Percentiles rank a stretch among this genome's conserved stretches.
Conservation (phyloP, 2,888 invertebrate genomes). For the Thera britannica region DNA sequence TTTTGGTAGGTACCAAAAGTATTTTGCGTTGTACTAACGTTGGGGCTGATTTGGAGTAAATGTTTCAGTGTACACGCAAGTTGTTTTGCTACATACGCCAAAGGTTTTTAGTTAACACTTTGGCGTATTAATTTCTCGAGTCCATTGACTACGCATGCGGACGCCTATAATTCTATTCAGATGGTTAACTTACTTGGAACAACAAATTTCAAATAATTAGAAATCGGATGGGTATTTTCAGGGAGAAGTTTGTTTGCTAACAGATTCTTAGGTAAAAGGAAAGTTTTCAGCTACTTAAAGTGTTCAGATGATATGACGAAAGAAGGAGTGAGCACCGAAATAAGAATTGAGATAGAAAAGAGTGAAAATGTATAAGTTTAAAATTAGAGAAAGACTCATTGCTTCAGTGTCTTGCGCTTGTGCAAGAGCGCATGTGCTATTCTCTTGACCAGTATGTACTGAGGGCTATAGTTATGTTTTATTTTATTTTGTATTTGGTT, state of each 20-base stretch:
- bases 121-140: constrained; percentile 12
- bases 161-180: constrained; percentile 15
- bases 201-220: constrained; percentile 10
- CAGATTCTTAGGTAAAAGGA: too few relatives aligned
- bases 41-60: background rate
- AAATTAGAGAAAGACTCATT: too few relatives aligned
- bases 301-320: too few relatives aligned
- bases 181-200: constrained; percentile 3
- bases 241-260: background rate
- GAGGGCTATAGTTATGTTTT: too few relatives aligned
- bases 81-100: background rate
- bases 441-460: too few relatives aligned
- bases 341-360: too few relatives aligned
- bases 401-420: too few relatives aligned
- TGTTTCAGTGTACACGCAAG: background rate
- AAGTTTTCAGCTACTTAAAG: too few relatives aligned
- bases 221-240: constrained; percentile 3
- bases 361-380: too few relatives aligned
- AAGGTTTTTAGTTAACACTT: background rate
- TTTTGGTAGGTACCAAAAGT: background rate
- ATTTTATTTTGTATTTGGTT: too few relatives aligned
- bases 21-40: background rate
- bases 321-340: too few relatives aligned
- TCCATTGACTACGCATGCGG: constrained; percentile 20
- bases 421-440: too few relatives aligned